These are phyloP conservation scores for Galagoides demidoff DNA, from an alignment of 2,797 vertebrate genomes.

Conservation along the genomic window DNA sequence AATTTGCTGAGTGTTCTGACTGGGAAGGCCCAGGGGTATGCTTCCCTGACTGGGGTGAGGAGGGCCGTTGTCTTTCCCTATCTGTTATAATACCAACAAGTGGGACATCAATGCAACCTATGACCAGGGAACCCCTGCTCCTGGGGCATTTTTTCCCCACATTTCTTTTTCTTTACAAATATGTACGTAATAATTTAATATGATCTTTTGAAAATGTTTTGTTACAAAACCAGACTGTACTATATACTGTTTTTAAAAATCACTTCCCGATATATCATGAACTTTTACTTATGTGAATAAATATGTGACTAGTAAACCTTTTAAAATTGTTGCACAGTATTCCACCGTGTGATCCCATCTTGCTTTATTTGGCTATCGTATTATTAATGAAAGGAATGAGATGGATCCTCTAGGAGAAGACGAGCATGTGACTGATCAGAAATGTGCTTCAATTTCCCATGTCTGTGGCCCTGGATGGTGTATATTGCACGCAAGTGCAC, in stretches of 20 bases:
- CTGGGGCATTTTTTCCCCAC: not conserved
- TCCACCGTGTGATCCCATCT: not conserved
- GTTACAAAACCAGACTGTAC: not conserved
- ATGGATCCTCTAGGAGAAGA: not conserved
- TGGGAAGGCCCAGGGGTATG: not conserved
- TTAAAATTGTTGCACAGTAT: not conserved
- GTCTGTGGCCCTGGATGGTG: not conserved
- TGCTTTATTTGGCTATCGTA: not conserved
- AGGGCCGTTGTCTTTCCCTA: not conserved
- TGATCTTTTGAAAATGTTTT: not conserved
- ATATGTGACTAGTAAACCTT: not conserved
- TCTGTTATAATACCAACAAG: too few species aligned
- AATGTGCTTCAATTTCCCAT: not conserved
- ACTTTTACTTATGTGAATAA: not conserved
- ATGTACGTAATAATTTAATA: too few species aligned
- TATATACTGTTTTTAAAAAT: not conserved
- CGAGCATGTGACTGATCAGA: not conserved
- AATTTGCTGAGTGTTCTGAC: not conserved
- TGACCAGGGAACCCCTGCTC: too few species aligned
- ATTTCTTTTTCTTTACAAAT: not conserved
- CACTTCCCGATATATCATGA: not conserved
- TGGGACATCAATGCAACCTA: rapidly evolving
- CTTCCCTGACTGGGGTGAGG: too few species aligned
- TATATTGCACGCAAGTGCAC: not conserved
- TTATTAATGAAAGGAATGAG: not conserved